phyloP scores from a whole-genome alignment of 2,113 vertebrate genomes.

The Carassius carassius region DNA sequence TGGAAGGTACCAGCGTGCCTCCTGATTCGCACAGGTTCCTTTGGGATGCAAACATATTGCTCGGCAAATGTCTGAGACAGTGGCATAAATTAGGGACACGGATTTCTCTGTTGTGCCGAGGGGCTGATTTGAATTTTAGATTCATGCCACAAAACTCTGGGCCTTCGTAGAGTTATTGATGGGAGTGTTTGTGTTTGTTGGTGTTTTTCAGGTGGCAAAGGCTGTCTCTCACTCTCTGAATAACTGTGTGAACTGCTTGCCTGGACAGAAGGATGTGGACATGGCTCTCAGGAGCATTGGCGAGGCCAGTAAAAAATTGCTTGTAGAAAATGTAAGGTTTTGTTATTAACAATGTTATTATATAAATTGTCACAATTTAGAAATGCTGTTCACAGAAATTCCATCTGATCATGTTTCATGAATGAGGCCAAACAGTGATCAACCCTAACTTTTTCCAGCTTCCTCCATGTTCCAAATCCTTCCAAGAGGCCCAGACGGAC shows the following conservation, averaged over 20 bases:
- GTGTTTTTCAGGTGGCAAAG: constrained; percentile 89
- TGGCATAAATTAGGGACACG: constrained; percentile 69
- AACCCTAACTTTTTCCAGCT: constrained; percentile 74
- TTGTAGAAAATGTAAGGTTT: constrained; percentile 89
- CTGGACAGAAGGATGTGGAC: constrained; percentile 98
- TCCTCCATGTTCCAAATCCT: constrained; percentile 90
- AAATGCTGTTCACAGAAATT: neutral
- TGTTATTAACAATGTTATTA: neutral
- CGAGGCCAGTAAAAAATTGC: constrained; percentile 97
- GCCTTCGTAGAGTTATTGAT: constrained; percentile 57
- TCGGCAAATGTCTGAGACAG: constrained; percentile 69
- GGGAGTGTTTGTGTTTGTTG: constrained; percentile 8
- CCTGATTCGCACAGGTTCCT: constrained; percentile 63
- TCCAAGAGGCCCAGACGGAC: constrained; percentile 96
- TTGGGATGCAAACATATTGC: constrained; percentile 70
- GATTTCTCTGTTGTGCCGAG: constrained; percentile 60
- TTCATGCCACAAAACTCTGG: constrained; percentile 19
- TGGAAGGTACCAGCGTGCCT: constrained; percentile 59
- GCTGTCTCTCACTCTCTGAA: constrained; percentile 97
- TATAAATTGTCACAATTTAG: neutral
- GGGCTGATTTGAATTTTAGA: constrained; percentile 68
- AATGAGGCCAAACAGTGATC: neutral
- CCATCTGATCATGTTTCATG: neutral
- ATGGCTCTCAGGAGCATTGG: constrained; percentile 97
- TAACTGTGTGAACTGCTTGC: constrained; percentile 98